Conservation (phyloP, 1,140 invertebrate genomes). For the Adelges cooleyi region DNA sequence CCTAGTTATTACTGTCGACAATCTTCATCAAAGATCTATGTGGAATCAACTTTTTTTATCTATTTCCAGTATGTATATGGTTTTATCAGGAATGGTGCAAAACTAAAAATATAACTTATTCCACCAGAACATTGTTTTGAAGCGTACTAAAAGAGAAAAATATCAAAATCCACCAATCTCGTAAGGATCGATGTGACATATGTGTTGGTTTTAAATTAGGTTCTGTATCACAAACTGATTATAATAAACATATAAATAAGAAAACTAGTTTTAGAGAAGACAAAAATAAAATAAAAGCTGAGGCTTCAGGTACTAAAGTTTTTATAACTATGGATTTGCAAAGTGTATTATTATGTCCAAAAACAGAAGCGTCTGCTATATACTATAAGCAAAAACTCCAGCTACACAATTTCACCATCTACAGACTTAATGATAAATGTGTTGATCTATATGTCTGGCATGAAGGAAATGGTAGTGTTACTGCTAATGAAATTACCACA, state of each 20-base stretch:
- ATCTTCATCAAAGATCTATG: neutral
- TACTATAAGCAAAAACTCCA: conserved; percentile 41
- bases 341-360: conserved; percentile 38
- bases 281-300: conserved; percentile 33
- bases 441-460: conserved; percentile 39
- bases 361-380: conserved; percentile 36
- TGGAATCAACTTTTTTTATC: neutral
- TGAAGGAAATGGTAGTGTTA: conserved; percentile 38
- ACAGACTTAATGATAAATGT: conserved; percentile 36
- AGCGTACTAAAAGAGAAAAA: neutral
- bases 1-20: neutral
- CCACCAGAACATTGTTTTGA: neutral
- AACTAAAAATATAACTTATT: neutral
- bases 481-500: conserved; percentile 37
- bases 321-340: conserved; percentile 37
- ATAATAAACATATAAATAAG: conserved; percentile 30
- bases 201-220: conserved; percentile 32
- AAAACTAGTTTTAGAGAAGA: conserved; percentile 32
- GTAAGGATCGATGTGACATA: neutral
- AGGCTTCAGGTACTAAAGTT: conserved; percentile 29
- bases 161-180: neutral
- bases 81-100: neutral
- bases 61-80: neutral
- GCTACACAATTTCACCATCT: conserved; percentile 41
- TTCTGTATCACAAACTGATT: conserved; percentile 31